Evolutionary conservation across 2,888 invertebrate species (phyloP).

Genomic region (Eupithecia insigniata): DNA sequence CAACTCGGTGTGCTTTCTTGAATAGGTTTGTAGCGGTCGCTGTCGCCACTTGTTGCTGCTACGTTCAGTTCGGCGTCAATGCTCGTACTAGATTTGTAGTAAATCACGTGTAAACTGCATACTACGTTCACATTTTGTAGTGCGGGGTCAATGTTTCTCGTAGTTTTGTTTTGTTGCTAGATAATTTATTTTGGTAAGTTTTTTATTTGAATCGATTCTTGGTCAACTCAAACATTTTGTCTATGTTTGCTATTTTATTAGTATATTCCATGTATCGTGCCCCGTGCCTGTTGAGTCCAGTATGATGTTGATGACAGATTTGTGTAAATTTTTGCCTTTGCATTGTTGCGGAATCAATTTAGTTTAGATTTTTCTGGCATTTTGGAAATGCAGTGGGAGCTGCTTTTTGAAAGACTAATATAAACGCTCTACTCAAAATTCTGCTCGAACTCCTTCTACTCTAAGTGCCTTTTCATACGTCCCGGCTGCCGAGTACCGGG

Average conservation of each 20-base stretch:
- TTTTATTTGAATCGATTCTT: neutral
- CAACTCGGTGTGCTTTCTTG: neutral
- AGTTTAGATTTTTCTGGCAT: neutral
- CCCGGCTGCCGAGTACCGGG: no score
- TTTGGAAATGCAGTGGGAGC: neutral
- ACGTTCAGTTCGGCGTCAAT: conserved; percentile 18
- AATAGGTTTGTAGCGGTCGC: conserved; percentile 5
- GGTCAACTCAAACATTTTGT: neutral
- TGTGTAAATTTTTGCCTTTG: no score
- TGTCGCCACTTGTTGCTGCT: conserved; percentile 28
- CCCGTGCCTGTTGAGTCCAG: neutral
- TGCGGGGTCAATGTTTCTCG: neutral
- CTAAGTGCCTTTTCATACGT: no score
- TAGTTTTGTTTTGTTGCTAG: neutral
- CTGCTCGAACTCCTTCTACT: no score
- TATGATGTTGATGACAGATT: neutral
- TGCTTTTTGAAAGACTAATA: neutral
- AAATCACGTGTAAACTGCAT: conserved; percentile 31
- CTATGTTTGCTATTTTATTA: neutral
- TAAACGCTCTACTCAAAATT: no score
- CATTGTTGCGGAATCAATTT: no score
- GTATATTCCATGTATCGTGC: neutral
- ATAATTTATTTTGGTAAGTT: neutral
- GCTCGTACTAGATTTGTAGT: conserved; percentile 17
- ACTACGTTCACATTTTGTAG: neutral